Conservation (phyloP, 2,797 vertebrate genomes). For the Presbytis comata region DNA sequence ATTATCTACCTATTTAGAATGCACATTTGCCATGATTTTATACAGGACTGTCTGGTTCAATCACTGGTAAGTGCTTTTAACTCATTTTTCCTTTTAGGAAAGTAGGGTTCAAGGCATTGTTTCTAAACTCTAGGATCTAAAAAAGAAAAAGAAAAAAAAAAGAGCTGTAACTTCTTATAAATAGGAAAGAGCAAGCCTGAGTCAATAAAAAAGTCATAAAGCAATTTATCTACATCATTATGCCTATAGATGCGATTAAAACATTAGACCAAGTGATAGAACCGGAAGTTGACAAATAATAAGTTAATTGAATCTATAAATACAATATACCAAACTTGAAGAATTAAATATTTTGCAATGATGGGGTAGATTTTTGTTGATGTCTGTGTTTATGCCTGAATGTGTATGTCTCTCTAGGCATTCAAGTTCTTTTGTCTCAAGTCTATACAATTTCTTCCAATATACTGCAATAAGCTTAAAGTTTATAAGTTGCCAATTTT, state of each 20-base stretch:
- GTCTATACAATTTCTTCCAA: neutral
- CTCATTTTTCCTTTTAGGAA: neutral
- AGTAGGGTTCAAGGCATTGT: neutral
- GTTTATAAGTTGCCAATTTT: neutral
- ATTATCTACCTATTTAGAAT: slow-evolving; percentile 63
- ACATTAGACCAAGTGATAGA: neutral
- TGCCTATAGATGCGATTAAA: neutral
- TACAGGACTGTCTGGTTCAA: slow-evolving; percentile 41
- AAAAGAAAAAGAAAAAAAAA: neutral
- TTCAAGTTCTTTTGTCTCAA: neutral
- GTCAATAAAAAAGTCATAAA: neutral
- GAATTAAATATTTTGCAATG: neutral
- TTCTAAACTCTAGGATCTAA: slow-evolving; percentile 7
- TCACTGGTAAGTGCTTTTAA: slow-evolving; percentile 26
- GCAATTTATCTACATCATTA: neutral
- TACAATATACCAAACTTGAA: neutral
- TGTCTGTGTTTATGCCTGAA: neutral
- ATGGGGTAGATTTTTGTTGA: neutral
- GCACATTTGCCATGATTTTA: slow-evolving; percentile 31
- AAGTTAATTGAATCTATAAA: neutral
- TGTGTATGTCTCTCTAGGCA: neutral
- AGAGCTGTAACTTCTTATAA: neutral
- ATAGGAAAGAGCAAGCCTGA: neutral
- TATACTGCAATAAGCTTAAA: neutral
- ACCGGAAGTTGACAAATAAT: neutral